Base-by-base conservation (phyloP, 1,140 invertebrate genomes). In the Bactericera cockerelli region DNA sequence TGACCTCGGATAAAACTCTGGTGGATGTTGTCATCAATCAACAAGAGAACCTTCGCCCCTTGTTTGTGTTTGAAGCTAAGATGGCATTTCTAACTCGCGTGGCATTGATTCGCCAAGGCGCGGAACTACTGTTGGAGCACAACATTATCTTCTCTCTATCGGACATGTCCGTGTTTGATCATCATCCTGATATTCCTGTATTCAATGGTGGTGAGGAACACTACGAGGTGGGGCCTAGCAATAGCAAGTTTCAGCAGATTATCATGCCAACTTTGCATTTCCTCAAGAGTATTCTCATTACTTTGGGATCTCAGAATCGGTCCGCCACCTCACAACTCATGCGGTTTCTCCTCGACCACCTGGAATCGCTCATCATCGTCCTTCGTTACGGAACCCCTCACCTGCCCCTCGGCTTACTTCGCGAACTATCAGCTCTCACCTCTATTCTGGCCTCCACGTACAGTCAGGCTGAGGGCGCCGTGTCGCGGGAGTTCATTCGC, bases 11-110 rank as follows among this genome's bases (percentile, higher is more conserved):
- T 68, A 76, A 77, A 42, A 76, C 83, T 26, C 70, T 95, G 0
- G 76, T 79, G 63, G 72, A 76, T 55, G 76, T 88, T 14, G 68
- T 93, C 19, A 81, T 83, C 61, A 76, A 81, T 1, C 75, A 77
- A 26, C 81, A 83, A 0, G 79, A 82, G 36, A 62, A 82, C 11
- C 73, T 93, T 24, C 78, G 83, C 59, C 79, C 82, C 1, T 71
- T 93, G 0, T 94, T 90, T 73, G 78, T 93, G 1, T 93, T 89
- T 72, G 86, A 92, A 69, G 86, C 88, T 0, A 89, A 89, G 71
- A 85, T 93, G 81, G 79, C 87, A 55, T 76, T 92, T 58, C 76
- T 94, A 14, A 80, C 80, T 8, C 76, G 86, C 65, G 76, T 93
- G 62, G 83, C 87, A 0, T 79, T 80, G 16, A 81, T 79, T 0